These are phyloP conservation scores for Plodia interpunctella DNA, from an alignment of 1,140 invertebrate genomes.

Conservation along the genomic window DNA sequence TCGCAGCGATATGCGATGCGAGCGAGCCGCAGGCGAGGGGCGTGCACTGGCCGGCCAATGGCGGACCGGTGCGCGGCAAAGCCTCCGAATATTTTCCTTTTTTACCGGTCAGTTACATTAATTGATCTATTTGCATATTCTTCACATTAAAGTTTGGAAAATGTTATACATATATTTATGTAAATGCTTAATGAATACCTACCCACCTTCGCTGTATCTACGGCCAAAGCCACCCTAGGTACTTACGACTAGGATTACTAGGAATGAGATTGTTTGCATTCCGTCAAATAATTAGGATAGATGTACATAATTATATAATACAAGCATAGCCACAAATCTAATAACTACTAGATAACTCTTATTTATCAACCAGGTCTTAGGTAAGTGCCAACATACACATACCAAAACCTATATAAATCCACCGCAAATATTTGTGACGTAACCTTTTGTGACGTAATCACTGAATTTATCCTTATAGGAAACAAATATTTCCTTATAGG, in stretches of 20 bases:
- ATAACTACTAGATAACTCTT: too few species aligned
- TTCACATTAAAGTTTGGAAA: slow-evolving; percentile 34
- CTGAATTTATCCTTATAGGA: too few species aligned
- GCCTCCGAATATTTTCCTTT: slow-evolving; percentile 45
- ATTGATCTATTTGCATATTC: slow-evolving; percentile 58
- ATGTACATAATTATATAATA: too few species aligned
- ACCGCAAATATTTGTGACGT: too few species aligned
- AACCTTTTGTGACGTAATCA: too few species aligned
- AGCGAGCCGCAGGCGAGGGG: slow-evolving; percentile 51
- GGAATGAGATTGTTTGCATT: not conserved
- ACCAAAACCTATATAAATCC: too few species aligned
- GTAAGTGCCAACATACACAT: too few species aligned
- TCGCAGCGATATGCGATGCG: slow-evolving; percentile 12
- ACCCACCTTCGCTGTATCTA: not conserved
- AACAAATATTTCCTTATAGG: too few species aligned
- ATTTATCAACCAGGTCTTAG: too few species aligned
- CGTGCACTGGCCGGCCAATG: slow-evolving; percentile 49
- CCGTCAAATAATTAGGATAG: not conserved
- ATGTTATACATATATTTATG: slow-evolving; percentile 18
- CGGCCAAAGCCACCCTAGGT: not conserved
- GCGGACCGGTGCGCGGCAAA: slow-evolving; percentile 23
- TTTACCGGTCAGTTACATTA: slow-evolving; percentile 45
- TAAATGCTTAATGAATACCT: slow-evolving; percentile 13
- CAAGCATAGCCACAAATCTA: too few species aligned
- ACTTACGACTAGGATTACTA: not conserved